Base-by-base conservation (phyloP, 2,113 vertebrate species). In the Oreochromis aureus region DNA sequence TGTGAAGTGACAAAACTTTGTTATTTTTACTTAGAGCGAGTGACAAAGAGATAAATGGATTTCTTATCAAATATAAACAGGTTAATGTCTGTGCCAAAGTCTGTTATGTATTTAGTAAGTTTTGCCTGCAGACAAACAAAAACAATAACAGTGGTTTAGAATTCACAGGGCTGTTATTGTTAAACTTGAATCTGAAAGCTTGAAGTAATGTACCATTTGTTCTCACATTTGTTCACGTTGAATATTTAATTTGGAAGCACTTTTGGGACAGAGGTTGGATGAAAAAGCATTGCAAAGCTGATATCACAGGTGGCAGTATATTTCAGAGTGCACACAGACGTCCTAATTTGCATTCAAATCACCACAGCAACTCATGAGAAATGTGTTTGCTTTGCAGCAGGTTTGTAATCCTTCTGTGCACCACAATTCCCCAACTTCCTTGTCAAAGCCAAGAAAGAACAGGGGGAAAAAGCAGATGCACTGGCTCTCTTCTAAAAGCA, bases 321-420 rank as follows among this genome's bases (percentile, higher is more conserved):
- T 85, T 92, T 90, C 59, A 15, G 79, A 54, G 81, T 69, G 69
- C 82, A 82, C 19, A 5, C 2, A 44, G 44, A 22, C 56, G 41
- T 86, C 48, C 78, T 81, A 6, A 92, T 95, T 93, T 85, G 69
- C 53, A 93, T 90, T 87, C 83, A 59, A 86, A 88, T 89, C 87
- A 84, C n/a, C 82, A 82, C 83, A 78, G 69, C 85, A 83, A 53
- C 83, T 87, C 87, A 39, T 55, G 87, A 89, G 83, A 84, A 83
- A 89, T 86, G 71, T 81, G 88, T 93, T 92, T 90, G 83, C 88
- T 89, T 73, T 84, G 73, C 89, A 84, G 81, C 85, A 55, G 79
- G 79, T 85, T 93, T 76, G 24, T 87, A 95, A 93, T 86, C 86
- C 88, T 89, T 91, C 90, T 91, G 84, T 85, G 87, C 79, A 61